A percentile compares a stretch with the other conserved stretches of the same genome.
Evolutionary conservation across 1,140 invertebrate species (phyloP).

Genomic region (Nephotettix cincticeps): DNA sequence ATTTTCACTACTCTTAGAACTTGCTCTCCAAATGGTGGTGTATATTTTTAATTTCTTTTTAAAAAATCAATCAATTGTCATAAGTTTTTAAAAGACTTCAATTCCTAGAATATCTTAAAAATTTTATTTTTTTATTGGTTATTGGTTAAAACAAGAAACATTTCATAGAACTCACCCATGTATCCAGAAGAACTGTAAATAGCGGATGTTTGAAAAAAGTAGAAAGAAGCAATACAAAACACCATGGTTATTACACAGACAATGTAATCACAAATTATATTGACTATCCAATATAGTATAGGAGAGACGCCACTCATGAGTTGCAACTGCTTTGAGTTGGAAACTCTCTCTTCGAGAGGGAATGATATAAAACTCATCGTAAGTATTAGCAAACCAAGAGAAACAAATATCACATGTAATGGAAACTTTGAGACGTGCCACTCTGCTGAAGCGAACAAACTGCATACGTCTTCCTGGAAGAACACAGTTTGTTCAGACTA

Average conservation of each 20-base stretch:
- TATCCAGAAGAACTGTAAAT: background rate
- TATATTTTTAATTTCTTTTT: background rate
- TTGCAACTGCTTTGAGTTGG: constrained; percentile 67
- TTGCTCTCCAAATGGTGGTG: background rate
- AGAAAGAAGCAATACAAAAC: constrained; percentile 28
- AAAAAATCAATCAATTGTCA: background rate
- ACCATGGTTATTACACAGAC: constrained; percentile 42
- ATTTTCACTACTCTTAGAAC: background rate
- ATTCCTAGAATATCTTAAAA: background rate
- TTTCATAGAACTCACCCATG: constrained; percentile 12
- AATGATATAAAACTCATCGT: constrained; percentile 34
- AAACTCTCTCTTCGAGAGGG: constrained; percentile 47
- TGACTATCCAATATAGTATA: constrained; percentile 59
- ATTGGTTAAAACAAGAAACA: background rate
- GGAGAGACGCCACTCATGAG: constrained; percentile 63
- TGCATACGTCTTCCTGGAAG: background rate
- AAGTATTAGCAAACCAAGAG: constrained; percentile 15
- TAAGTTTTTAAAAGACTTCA: background rate
- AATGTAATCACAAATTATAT: constrained; percentile 59
- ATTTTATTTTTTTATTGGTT: constrained; percentile 16
- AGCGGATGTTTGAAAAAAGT: background rate
- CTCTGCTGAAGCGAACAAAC: background rate
- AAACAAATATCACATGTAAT: background rate
- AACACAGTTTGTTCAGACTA: background rate
- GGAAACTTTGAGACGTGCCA: background rate